Evolutionary conservation across 2,888 invertebrate species (phyloP), one percentile per base, ranked within the genome.

Genomic region (Pherbina coryleti): DNA sequence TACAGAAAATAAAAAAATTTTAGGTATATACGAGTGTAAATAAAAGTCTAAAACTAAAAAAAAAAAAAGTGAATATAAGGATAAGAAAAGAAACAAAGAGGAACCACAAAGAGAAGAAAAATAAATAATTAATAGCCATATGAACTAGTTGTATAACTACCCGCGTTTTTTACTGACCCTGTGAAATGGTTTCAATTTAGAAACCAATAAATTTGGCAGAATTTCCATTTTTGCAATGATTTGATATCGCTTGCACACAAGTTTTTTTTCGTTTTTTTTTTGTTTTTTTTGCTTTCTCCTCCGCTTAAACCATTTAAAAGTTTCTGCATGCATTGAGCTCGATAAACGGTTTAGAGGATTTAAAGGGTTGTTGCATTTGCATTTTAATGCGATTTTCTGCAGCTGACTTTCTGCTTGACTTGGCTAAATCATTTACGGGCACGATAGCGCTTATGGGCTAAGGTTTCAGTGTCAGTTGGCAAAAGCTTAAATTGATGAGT

Each of bases 311-410:
- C 31, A 19, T 19, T 17, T 34, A 64, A 34, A 14, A 31, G 25
- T 64, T 34, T 8, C 55, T 55, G 55, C 55, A 19, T 55, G n/a
- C 22, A 19, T 55, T 19, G 22, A 5, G 22, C 55, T 22, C 55
- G 19, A 19, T 55, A 55, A 55, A 55, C 55, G n/a, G 22, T 67
- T 67, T 44, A 67, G 44, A 49, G 67, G 37, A 37, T 44, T 44
- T 8, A 14, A 11, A 67, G 28, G 22, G n/a, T 55, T 17, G n/a
- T 55, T 17, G 34, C 71, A 71, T 71, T 71, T 71, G 71, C 71
- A 71, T 71, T 55, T 71, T 55, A 71, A 71, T 55, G 34, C 71
- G 55, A 55, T 14, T 55, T 51, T 28, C 71, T 55, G 53, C 67
- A 67, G 67, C 25, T 67, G 44, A 67, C 67, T 44, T 67, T 44